Evolutionary conservation across 2,888 invertebrate species (phyloP).

Genomic region (Tribolium freemani): DNA sequence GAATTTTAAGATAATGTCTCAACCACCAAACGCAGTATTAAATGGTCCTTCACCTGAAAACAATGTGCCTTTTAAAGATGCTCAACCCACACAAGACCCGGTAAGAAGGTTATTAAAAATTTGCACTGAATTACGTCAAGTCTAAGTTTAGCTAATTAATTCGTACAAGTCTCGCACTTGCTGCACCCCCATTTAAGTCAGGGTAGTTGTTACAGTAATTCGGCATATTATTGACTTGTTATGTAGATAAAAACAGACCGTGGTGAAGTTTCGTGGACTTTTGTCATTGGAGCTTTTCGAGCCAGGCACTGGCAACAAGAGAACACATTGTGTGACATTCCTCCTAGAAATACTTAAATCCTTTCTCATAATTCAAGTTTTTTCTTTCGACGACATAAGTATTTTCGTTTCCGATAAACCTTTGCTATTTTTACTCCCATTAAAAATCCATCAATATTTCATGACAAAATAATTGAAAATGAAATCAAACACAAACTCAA

Average conservation of each 20-base stretch:
- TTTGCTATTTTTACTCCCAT: constrained; percentile 13
- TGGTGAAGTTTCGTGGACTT: constrained; percentile 45
- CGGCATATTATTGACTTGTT: constrained; percentile 44
- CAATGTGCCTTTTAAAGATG: constrained; percentile 54
- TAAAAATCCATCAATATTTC: constrained; percentile 21
- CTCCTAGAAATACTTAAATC: constrained; percentile 47
- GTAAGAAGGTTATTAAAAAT: constrained; percentile 47
- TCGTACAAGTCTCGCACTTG: constrained; percentile 3
- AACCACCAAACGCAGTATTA: constrained; percentile 56
- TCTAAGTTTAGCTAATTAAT: constrained; percentile 19
- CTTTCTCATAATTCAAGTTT: constrained; percentile 44
- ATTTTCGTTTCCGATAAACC: constrained; percentile 13
- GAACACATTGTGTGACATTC: constrained; percentile 48
- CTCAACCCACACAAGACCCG: constrained; percentile 48
- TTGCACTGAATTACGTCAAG: constrained; percentile 2
- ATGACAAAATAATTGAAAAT: constrained; percentile 19
- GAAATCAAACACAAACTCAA: background rate
- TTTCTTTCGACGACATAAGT: constrained; percentile 44
- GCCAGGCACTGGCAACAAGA: constrained; percentile 53
- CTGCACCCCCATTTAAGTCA: constrained; percentile 19
- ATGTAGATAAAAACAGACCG: constrained; percentile 31
- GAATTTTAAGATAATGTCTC: constrained; percentile 53
- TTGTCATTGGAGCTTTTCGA: constrained; percentile 51
- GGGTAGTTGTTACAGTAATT: constrained; percentile 28
- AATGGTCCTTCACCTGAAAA: constrained; percentile 60